Conservation (phyloP, 1,140 invertebrate genomes). For the Tribolium madens region DNA sequence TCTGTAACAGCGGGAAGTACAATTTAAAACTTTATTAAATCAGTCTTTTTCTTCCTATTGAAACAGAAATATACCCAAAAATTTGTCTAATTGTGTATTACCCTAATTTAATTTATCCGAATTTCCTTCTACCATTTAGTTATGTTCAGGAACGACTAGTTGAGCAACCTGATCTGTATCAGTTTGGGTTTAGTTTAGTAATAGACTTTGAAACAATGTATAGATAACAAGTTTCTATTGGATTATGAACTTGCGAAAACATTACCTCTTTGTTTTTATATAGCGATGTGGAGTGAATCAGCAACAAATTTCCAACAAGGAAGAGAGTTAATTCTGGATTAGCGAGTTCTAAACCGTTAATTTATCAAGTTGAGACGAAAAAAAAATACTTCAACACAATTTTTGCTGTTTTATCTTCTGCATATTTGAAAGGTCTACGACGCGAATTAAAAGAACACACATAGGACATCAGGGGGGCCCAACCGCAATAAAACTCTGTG, state of each 20-base stretch:
- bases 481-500: not conserved
- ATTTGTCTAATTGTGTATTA: not conserved
- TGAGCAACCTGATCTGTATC: conserved; percentile 30
- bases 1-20: not conserved
- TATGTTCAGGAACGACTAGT: conserved; percentile 3
- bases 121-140: conserved; percentile 5
- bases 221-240: conserved; percentile 38
- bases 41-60: not conserved
- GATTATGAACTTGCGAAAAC: conserved; percentile 32
- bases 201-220: conserved; percentile 36
- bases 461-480: not conserved
- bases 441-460: not conserved
- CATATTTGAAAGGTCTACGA: not conserved
- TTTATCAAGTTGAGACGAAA: not conserved
- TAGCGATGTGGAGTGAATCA: conserved; percentile 1
- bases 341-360: not conserved
- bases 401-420: no score
- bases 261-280: conserved; percentile 32
- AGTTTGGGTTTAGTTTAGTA: conserved; percentile 30
- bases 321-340: not conserved
- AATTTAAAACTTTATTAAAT: not conserved
- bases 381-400: no score
- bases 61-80: not conserved
- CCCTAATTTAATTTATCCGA: not conserved
- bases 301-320: not conserved